Percentiles rank a stretch among this genome's conserved stretches.
These are phyloP conservation scores for Heteromormyrus szaboi DNA, from an alignment of 2,797 vertebrate species.

Conservation along the genomic window DNA sequence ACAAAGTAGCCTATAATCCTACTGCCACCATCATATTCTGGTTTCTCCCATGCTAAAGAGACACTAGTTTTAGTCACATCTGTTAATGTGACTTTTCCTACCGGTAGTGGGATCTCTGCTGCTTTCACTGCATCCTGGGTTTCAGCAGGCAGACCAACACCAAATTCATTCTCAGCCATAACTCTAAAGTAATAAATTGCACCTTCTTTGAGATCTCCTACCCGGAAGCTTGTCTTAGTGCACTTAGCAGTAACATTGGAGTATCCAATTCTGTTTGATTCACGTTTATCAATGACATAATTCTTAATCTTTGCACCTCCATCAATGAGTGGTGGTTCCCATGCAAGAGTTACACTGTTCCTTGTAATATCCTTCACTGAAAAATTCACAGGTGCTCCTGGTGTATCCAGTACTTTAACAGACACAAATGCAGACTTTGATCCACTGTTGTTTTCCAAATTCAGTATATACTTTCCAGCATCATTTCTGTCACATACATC, in stretches of 20 bases:
- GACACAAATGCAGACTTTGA: slow-evolving; percentile 93
- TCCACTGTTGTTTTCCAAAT: slow-evolving; percentile 89
- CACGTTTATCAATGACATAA: slow-evolving; percentile 93
- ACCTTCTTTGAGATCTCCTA: slow-evolving; percentile 88
- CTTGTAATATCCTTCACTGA: slow-evolving; percentile 86
- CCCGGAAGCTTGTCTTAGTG: slow-evolving; percentile 86
- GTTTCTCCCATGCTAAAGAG: slow-evolving; percentile 92
- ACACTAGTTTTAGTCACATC: slow-evolving; percentile 86
- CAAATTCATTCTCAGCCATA: slow-evolving; percentile 97
- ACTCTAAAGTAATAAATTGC: slow-evolving; percentile 92
- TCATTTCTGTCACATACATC: slow-evolving; percentile 90
- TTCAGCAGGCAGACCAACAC: slow-evolving; percentile 79
- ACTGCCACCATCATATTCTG: slow-evolving; percentile 94
- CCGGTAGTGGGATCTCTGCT: slow-evolving; percentile 86
- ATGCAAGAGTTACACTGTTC: slow-evolving; percentile 77
- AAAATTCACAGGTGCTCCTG: slow-evolving; percentile 84
- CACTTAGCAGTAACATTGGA: slow-evolving; percentile 88
- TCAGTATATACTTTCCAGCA: slow-evolving; percentile 73
- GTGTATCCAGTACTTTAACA: slow-evolving; percentile 92
- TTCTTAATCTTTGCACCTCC: slow-evolving; percentile 92
- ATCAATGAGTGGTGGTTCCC: slow-evolving; percentile 93
- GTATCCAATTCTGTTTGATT: slow-evolving; percentile 89
- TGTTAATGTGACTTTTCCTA: slow-evolving; percentile 87
- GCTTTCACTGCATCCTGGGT: slow-evolving; percentile 80
- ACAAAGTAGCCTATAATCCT: slow-evolving; percentile 89